Evolutionary conservation across 2,888 invertebrate species (phyloP).

Genomic region (Conops quadrifasciatus): DNA sequence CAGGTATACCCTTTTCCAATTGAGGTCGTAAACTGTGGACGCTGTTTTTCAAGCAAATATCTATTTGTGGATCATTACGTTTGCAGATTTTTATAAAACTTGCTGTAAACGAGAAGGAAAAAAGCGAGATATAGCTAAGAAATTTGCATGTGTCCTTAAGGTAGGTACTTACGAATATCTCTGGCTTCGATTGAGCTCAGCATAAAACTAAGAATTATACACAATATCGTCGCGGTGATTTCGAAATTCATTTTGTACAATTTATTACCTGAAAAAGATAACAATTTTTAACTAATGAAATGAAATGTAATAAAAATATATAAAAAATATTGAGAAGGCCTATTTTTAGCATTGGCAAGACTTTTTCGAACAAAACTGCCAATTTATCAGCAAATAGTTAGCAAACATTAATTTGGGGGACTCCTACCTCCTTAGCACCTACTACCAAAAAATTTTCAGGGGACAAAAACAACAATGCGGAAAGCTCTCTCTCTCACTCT

Average conservation of each 20-base stretch:
- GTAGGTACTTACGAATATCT: slow-evolving; percentile 54
- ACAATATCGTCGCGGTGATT: slow-evolving; percentile 32
- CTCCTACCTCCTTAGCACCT: too few species aligned
- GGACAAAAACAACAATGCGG: too few species aligned
- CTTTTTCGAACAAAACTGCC: not conserved
- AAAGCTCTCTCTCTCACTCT: too few species aligned
- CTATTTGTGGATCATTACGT: slow-evolving; percentile 70
- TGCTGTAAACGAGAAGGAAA: slow-evolving; percentile 65
- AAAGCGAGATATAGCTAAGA: too few species aligned
- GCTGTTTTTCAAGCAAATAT: slow-evolving; percentile 71
- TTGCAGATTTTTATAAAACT: slow-evolving; percentile 74
- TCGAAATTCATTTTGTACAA: slow-evolving; percentile 46
- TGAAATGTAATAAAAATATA: too few species aligned
- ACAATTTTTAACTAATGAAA: not conserved
- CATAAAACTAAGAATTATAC: slow-evolving; percentile 43
- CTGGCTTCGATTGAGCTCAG: slow-evolving; percentile 39
- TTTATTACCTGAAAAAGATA: not conserved
- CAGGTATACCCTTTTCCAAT: slow-evolving; percentile 72
- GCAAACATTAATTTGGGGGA: too few species aligned
- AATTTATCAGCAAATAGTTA: too few species aligned
- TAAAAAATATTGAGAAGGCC: too few species aligned
- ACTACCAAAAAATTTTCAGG: too few species aligned
- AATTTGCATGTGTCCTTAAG: too few species aligned
- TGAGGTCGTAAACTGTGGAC: slow-evolving; percentile 71
- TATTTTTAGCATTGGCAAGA: too few species aligned